phyloP scores from a whole-genome alignment of 2,888 invertebrate species.

The Apamea epomidion region DNA sequence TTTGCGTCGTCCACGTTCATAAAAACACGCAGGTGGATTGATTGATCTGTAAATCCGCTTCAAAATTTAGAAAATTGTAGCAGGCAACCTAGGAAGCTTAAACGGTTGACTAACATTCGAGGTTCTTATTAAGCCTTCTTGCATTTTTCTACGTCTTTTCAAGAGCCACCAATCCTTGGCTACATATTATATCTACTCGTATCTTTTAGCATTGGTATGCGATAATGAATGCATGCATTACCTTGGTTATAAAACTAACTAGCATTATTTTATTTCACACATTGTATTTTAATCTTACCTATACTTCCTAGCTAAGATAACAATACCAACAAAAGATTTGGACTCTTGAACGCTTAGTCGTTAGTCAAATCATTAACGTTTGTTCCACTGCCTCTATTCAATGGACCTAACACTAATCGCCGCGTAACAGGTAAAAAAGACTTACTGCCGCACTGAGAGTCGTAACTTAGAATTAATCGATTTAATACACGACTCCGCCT shows the following conservation, averaged over 20 bases:
- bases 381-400: slow-evolving; percentile 15
- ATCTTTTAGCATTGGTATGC: no score
- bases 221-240: neutral
- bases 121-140: no score
- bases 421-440: neutral
- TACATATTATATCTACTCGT: neutral
- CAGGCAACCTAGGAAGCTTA: neutral
- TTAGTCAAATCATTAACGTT: slow-evolving; percentile 28
- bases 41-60: neutral
- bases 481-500: neutral
- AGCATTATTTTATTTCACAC: neutral
- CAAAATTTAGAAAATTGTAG: neutral
- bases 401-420: slow-evolving; percentile 3
- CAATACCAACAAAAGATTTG: slow-evolving; percentile 6
- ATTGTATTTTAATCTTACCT: neutral
- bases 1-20: neutral
- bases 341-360: slow-evolving; percentile 6
- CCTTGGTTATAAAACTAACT: neutral
- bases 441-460: neutral
- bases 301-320: slow-evolving; percentile 6
- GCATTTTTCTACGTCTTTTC: no score
- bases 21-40: neutral
- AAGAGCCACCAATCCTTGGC: neutral
- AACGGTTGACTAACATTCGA: neutral
- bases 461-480: neutral